Evolutionary conservation across 2,113 vertebrate species (phyloP).

Genomic region (Chrysemys picta): DNA sequence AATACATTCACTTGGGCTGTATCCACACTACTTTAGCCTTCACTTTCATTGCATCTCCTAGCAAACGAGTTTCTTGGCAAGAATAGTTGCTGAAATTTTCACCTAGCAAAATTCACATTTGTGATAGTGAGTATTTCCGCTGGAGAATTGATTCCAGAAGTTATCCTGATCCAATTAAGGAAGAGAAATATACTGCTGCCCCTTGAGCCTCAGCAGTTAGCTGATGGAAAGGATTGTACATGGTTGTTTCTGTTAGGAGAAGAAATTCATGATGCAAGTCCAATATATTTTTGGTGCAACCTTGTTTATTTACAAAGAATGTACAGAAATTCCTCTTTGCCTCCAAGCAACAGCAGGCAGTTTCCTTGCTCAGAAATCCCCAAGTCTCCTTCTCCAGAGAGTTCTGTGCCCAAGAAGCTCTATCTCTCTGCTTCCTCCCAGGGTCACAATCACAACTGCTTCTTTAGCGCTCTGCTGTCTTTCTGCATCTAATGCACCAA

Average conservation of each 20-base stretch:
- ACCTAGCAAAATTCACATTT: neutral
- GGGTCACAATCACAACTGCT: neutral
- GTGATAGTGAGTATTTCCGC: neutral
- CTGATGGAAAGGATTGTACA: neutral
- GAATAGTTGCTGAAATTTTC: neutral
- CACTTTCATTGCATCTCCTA: neutral
- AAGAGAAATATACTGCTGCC: conserved; percentile 10
- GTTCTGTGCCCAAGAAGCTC: neutral
- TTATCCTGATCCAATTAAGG: neutral
- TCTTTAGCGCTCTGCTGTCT: neutral
- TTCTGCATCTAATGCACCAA: neutral
- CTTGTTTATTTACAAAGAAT: too few relatives aligned
- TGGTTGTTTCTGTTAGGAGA: neutral
- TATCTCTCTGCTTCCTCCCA: neutral
- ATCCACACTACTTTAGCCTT: neutral
- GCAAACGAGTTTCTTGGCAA: neutral
- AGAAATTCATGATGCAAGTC: neutral
- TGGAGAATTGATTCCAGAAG: conserved; percentile 37
- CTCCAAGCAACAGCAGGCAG: neutral
- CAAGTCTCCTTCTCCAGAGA: neutral
- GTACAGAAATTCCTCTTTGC: too few relatives aligned
- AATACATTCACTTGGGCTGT: neutral
- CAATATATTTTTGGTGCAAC: too few relatives aligned
- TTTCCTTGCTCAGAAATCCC: neutral
- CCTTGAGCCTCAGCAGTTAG: neutral